phyloP scores from a whole-genome alignment of 1,140 invertebrate species.

The Drosophila saltans region DNA sequence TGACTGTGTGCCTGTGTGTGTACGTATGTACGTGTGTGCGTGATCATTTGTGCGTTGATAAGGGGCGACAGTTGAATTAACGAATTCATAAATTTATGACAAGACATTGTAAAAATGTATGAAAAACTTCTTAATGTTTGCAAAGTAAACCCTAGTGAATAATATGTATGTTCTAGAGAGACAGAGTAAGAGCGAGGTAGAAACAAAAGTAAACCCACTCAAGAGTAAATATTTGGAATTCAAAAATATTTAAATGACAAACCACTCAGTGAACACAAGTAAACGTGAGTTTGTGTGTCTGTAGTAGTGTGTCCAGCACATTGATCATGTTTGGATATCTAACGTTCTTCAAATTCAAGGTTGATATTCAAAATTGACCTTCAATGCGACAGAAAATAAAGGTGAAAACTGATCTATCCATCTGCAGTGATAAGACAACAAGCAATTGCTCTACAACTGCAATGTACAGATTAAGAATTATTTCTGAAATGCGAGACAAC shows the following conservation, averaged over 20 bases:
- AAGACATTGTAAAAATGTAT: constrained; percentile 10
- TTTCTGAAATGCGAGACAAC: no score
- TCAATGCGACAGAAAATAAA: constrained; percentile 1
- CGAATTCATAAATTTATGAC: constrained; percentile 17
- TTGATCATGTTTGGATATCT: neutral
- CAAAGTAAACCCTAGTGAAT: constrained; percentile 1
- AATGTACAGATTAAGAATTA: no score
- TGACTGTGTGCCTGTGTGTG: neutral
- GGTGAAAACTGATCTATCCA: neutral
- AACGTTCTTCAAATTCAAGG: neutral
- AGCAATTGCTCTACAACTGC: neutral
- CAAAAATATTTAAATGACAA: constrained; percentile 10
- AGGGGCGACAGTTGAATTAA: constrained; percentile 21
- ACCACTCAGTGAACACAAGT: neutral
- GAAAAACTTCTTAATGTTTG: constrained; percentile 1
- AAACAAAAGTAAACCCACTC: constrained; percentile 24
- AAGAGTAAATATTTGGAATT: constrained; percentile 7
- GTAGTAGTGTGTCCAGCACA: no score
- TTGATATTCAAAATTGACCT: constrained; percentile 1
- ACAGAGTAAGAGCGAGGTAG: constrained; percentile 32
- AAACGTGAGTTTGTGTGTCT: no score
- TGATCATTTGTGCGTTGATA: constrained; percentile 15
- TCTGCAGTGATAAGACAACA: constrained; percentile 5
- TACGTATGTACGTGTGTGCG: neutral
- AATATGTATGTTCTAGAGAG: neutral